Base-by-base conservation (phyloP, 1,140 invertebrate genomes). In the Brachionus sp. region DNA sequence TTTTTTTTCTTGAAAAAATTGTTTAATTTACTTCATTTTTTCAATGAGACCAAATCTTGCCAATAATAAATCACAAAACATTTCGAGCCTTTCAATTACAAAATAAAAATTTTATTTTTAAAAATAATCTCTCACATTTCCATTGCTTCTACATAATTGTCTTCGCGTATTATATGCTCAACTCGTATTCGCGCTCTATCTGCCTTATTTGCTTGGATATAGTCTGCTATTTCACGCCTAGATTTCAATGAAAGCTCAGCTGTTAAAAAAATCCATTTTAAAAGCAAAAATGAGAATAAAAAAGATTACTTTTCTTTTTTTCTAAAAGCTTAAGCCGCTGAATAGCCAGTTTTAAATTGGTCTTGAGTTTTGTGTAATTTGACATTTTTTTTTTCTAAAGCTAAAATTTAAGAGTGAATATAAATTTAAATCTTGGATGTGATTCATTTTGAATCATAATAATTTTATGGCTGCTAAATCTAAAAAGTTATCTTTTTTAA, bases 91-190 rank as follows among this genome's bases (percentile, higher is more conserved):
- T 37, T 37, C n/a, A 37, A 23, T 29, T n/a, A 75, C 5, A 46
- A 44, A 44, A 29, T 33, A 13, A 12, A 12, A 5, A 29, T 29
- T 29, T 1, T 29, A 29, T 29, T 29, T 29, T 39, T 68, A 6
- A 9, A 29, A 44, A 13, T n/a, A n/a, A n/a, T 46, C 7, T 6
- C 33, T 29, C 44, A 91, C 64, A 99, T 91, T 91, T 99, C 98
- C 93, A 98, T 97, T 0, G 97, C 97, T 90, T 99, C 98, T 0
- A 99, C 96, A 89, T 98, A 91, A 88, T 99, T 99, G 90, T 99
- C 97, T 90, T 99, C 97, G 29, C 97, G 92, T 82, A 99, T 98
- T 68, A 99, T 99, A 84, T 98, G 94, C 88, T 99, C 97, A 0
- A 99, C 97, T 44, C 96, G 91, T 84, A 99, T 98, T 88, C 95